Base-by-base conservation (phyloP, 2,888 invertebrate species). In the Himalopsyche kuldschensis region DNA sequence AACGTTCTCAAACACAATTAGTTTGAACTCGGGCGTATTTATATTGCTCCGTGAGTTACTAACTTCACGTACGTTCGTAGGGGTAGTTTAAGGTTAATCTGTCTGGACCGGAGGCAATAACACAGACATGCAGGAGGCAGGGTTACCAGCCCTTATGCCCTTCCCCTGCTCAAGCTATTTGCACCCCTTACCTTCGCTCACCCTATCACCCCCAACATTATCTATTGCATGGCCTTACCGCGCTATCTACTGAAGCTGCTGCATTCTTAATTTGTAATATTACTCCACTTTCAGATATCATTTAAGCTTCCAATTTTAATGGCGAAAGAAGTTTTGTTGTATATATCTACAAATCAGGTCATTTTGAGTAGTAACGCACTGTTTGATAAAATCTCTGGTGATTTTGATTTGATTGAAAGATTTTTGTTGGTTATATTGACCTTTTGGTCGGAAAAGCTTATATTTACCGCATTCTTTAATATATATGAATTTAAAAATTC, bases 101-200 rank as follows among this genome's bases (percentile, higher is more conserved):
- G 55, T 55, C 55, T 55, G 55, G 55, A 32, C 27, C 48, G 55
- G 79, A 48, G 48, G 79, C 79, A 79, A 79, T 79, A 75, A 32
- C 27, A 79, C 48, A 30, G 48, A 79, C 78, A 46, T 78, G 78
- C 78, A 55, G 20, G 55, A 55, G 55, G 55, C 20, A 55, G 55
- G 55, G n/a, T 55, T 55, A 20, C 55, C 31, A 41, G 20, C 78
- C 78, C 30, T 11, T n/a, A 17, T 24, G 35, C 20, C 27, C 46
- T 35, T 30, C 79, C 24, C 47, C 79, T 55, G 24, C 55, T 55
- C 55, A 55, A 55, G 55, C 79, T n/a, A n/a, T 48, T 48, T 32
- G 8, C 47, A 31, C 55, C 55, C 47, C 55, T 55, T 79, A 47
- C 27, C 79, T 79, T 79, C 35, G 24, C 30, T 11, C 46, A 24